phyloP scores from a whole-genome alignment of 2,888 invertebrate species.

The Zeuzera pyrina region DNA sequence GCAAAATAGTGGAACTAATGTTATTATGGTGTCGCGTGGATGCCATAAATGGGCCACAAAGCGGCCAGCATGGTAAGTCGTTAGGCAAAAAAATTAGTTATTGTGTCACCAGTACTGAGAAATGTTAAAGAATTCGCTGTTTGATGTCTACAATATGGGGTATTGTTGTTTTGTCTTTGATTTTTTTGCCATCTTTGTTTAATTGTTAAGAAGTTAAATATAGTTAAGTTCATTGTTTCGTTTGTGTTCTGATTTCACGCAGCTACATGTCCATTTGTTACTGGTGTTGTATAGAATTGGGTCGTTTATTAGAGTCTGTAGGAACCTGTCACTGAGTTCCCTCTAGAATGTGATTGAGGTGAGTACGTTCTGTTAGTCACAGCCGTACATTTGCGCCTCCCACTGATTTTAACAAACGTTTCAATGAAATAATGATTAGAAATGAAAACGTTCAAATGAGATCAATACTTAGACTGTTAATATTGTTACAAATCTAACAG shows the following conservation, averaged over 20 bases:
- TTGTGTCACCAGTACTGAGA: conserved; percentile 43
- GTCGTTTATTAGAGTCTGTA: conserved; percentile 59
- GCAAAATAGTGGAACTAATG: conserved; percentile 69
- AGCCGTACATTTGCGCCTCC: conserved; percentile 26
- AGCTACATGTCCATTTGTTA: conserved; percentile 35
- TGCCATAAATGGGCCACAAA: conserved; percentile 64
- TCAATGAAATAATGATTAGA: no score
- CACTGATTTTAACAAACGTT: no score
- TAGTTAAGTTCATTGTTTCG: conserved; percentile 53
- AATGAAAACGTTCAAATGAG: no score
- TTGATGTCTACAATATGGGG: conserved; percentile 34
- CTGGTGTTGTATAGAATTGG: conserved; percentile 51
- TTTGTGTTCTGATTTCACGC: conserved; percentile 56
- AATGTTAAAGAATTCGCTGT: conserved; percentile 35
- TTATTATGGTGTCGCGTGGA: conserved; percentile 68
- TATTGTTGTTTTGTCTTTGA: conserved; percentile 54
- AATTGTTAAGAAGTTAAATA: conserved; percentile 70
- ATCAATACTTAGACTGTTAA: no score
- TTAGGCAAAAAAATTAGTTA: conserved; percentile 46
- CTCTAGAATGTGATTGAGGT: conserved; percentile 42
- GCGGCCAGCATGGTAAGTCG: conserved; percentile 51
- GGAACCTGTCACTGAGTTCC: conserved; percentile 38
- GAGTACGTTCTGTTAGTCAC: conserved; percentile 40
- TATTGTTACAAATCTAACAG: no score
- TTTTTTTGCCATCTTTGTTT: conserved; percentile 50